Percentiles rank a stretch among this genome's conserved stretches.
phyloP scores from a whole-genome alignment of 1,140 invertebrate genomes.

The Grapholita molesta region DNA sequence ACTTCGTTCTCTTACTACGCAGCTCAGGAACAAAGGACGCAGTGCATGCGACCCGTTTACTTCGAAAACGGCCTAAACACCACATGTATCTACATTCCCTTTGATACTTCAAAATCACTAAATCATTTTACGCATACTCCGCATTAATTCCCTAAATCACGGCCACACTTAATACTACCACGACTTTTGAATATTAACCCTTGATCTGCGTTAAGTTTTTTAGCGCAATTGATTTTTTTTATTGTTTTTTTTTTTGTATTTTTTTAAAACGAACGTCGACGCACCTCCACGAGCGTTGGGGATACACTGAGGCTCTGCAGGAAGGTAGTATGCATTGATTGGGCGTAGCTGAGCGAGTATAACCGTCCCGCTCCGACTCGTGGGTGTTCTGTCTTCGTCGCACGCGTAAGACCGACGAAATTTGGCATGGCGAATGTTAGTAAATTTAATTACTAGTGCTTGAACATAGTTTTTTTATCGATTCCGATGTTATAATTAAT shows the following conservation, averaged over 20 bases:
- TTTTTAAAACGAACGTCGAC: slow-evolving; percentile 22
- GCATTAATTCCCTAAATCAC: neutral
- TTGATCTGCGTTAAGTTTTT: neutral
- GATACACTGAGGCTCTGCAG: slow-evolving; percentile 62
- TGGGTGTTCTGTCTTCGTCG: slow-evolving; percentile 32
- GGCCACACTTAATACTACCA: neutral
- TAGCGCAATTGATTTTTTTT: slow-evolving; percentile 24
- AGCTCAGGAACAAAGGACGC: neutral
- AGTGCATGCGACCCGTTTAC: neutral
- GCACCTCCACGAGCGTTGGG: slow-evolving; percentile 44
- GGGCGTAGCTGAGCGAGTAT: slow-evolving; percentile 49
- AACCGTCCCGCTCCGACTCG: slow-evolving; percentile 39
- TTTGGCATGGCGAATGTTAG: slow-evolving; percentile 54
- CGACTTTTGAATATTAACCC: neutral
- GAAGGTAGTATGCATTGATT: slow-evolving; percentile 70
- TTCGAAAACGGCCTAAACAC: neutral
- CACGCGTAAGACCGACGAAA: slow-evolving; percentile 44
- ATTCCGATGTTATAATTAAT: slow-evolving; percentile 1
- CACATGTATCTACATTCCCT: neutral
- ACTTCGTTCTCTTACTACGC: neutral
- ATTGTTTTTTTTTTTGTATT: slow-evolving; percentile 34
- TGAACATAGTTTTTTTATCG: slow-evolving; percentile 21
- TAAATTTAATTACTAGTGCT: slow-evolving; percentile 31
- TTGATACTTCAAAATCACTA: neutral
- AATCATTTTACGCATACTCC: neutral